phyloP scores from a whole-genome alignment of 2,888 invertebrate genomes.

The Theretra japonica region DNA sequence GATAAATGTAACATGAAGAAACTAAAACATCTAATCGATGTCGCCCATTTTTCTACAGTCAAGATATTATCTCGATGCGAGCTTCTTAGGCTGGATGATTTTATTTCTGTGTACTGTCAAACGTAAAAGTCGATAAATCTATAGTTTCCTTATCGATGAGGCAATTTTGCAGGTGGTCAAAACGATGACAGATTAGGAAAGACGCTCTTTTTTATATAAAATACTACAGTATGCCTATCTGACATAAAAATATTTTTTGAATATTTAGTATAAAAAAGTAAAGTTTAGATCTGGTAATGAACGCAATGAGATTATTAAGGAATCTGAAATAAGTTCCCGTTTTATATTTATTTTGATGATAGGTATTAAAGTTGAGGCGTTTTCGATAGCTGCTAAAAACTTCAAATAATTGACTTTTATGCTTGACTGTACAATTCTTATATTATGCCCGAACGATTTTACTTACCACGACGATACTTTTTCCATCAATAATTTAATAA shows the following conservation, averaged over 20 bases:
- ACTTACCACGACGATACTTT: not conserved
- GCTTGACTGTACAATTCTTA: conserved; percentile 24
- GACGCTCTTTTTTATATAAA: too few relatives aligned
- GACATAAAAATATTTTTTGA: not conserved
- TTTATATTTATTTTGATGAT: not conserved
- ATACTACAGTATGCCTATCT: too few relatives aligned
- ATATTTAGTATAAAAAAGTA: not conserved
- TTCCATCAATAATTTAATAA: not conserved
- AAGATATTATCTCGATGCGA: too few relatives aligned
- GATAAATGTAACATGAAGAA: too few relatives aligned
- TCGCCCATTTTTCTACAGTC: too few relatives aligned
- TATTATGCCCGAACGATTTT: not conserved
- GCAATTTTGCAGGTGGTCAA: too few relatives aligned
- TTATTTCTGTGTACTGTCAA: conserved; percentile 17
- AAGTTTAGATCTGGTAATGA: not conserved
- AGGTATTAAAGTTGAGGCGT: not conserved
- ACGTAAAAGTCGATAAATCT: conserved; percentile 5
- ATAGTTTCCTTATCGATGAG: not conserved
- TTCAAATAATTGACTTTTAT: conserved; percentile 26
- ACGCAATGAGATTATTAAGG: conserved; percentile 9
- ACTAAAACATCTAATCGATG: too few relatives aligned
- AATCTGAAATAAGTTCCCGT: not conserved
- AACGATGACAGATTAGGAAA: too few relatives aligned
- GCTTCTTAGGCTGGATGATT: not conserved
- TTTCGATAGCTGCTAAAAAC: not conserved